phyloP scores from a whole-genome alignment of 37 sponge, comb jelly and placozoan genomes.

The Bolinopsis microptera region DNA sequence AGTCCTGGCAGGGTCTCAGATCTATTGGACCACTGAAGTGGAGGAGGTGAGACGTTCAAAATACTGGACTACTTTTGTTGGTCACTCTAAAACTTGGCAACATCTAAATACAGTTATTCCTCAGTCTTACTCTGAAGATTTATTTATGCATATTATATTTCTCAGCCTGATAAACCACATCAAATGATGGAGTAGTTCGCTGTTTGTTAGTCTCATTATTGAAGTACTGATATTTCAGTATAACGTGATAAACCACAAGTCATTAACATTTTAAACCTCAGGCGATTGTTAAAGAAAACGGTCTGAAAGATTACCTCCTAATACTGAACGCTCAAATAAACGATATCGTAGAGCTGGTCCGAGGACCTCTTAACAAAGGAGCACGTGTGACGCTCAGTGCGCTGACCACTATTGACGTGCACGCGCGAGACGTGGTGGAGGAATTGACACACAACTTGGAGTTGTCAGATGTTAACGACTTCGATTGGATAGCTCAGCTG shows the following conservation, averaged over 20 bases:
- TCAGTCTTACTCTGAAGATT: too few relatives aligned
- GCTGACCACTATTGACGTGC: slow-evolving; percentile 97
- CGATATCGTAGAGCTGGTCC: slow-evolving; percentile 89
- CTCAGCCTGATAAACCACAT: too few relatives aligned
- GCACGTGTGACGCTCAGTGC: slow-evolving; percentile 93
- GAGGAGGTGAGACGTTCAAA: slow-evolving; percentile 74
- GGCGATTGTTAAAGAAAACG: slow-evolving; percentile 35
- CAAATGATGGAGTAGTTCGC: too few relatives aligned
- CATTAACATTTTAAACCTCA: neutral
- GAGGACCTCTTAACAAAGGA: slow-evolving; percentile 91
- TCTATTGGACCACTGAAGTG: slow-evolving; percentile 93
- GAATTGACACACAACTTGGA: slow-evolving; percentile 78
- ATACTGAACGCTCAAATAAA: slow-evolving; percentile 86
- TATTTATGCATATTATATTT: too few relatives aligned
- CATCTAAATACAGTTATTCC: too few relatives aligned
- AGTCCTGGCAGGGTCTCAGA: slow-evolving; percentile 84
- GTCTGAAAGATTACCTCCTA: slow-evolving; percentile 79
- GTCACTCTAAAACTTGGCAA: too few relatives aligned
- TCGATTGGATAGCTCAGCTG: slow-evolving; percentile 98
- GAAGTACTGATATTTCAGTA: too few relatives aligned
- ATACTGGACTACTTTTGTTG: too few relatives aligned
- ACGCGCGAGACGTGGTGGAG: slow-evolving; percentile 94
- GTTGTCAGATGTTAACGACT: slow-evolving; percentile 71
- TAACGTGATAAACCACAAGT: too few relatives aligned
- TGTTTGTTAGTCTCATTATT: too few relatives aligned